Percentiles rank a stretch among this genome's conserved stretches.
phyloP scores from a whole-genome alignment of 2,888 invertebrate species.

The Melinaea marsaeus region DNA sequence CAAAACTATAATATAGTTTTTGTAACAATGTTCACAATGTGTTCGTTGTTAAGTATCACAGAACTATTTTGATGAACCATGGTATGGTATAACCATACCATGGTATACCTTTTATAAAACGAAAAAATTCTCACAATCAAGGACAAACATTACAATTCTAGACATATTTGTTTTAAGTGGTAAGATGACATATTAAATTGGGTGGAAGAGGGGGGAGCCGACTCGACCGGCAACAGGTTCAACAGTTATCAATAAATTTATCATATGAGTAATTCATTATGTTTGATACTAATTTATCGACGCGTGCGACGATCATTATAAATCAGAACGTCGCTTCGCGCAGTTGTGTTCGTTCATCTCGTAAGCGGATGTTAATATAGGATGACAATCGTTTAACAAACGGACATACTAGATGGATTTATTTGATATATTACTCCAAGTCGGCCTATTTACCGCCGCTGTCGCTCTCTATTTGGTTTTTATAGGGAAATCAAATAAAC shows the following conservation, averaged over 20 bases:
- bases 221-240: neutral
- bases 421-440: slow-evolving; percentile 55
- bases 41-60: too few species aligned
- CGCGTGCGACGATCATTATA: slow-evolving; percentile 16
- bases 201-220: too few species aligned
- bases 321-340: slow-evolving; percentile 13
- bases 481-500: slow-evolving; percentile 44
- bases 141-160: too few species aligned
- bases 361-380: slow-evolving; percentile 6
- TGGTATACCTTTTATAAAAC: too few species aligned
- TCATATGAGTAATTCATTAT: slow-evolving; percentile 10
- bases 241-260: slow-evolving; percentile 6
- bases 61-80: too few species aligned
- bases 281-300: slow-evolving; percentile 9
- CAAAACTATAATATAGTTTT: too few species aligned
- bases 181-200: too few species aligned
- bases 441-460: slow-evolving; percentile 54
- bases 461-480: slow-evolving; percentile 58
- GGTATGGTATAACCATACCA: too few species aligned
- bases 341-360: slow-evolving; percentile 22
- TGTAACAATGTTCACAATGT: too few species aligned
- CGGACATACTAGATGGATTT: slow-evolving; percentile 48
- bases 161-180: too few species aligned
- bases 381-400: neutral
- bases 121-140: too few species aligned